Percentiles rank a stretch among this genome's conserved stretches.
These are phyloP conservation scores for Eufriesea mexicana DNA, from an alignment of 1,140 invertebrate genomes.

Conservation along the genomic window DNA sequence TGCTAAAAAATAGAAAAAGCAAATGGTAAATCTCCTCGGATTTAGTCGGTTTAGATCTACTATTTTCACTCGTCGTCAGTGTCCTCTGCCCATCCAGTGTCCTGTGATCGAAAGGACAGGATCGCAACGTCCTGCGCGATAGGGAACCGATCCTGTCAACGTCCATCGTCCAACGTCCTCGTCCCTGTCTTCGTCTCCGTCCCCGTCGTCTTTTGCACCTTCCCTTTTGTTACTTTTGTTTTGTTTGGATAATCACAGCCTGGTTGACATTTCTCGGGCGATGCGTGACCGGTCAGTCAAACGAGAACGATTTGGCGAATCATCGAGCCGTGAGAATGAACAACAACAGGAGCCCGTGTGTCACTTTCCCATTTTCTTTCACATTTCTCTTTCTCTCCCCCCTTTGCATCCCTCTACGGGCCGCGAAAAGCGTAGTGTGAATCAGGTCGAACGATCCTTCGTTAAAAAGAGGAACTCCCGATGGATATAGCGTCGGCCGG, in stretches of 20 bases:
- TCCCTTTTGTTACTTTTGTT: constrained; percentile 42
- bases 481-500: constrained; percentile 56
- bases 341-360: constrained; percentile 7
- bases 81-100: constrained; percentile 2
- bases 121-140: not conserved
- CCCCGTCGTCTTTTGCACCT: not conserved
- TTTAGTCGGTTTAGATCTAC: constrained; percentile 24
- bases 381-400: too few species aligned
- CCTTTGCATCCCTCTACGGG: not conserved
- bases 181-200: not conserved
- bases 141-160: constrained; percentile 19
- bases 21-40: not conserved
- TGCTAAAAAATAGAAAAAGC: too few species aligned
- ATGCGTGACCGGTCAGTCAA: constrained; percentile 59
- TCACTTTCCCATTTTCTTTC: too few species aligned
- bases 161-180: not conserved
- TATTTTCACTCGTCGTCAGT: not conserved
- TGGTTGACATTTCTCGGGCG: constrained; percentile 72
- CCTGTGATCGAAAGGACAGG: not conserved
- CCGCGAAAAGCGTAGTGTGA: constrained; percentile 27
- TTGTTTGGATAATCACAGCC: constrained; percentile 74
- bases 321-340: constrained; percentile 44
- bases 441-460: constrained; percentile 27
- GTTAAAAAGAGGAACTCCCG: constrained; percentile 32
- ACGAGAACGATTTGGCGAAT: constrained; percentile 29